Base-by-base conservation (phyloP, 2,797 vertebrate genomes). In the Discoglossus pictus region DNA sequence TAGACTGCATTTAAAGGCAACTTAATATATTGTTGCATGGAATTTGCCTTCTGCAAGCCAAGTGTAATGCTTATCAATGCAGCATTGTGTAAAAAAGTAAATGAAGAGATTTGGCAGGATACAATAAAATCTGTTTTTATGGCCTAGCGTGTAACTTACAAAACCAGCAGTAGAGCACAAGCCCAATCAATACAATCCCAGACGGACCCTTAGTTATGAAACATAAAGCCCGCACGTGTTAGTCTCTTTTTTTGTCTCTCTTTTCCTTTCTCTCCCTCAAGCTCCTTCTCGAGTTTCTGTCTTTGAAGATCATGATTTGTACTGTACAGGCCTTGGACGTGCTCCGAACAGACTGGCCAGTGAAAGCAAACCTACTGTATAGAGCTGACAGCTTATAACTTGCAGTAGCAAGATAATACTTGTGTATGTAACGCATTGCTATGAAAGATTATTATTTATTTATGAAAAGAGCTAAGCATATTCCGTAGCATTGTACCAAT, bases 151-250 rank as follows among this genome's bases (percentile, higher is more conserved):
- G 78, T 76, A 58, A 83, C 74, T 74, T 79, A 77, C 77, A 83
- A 79, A 84, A 79, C 55, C 73, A 77, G 75, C 72, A 76, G 75
- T 79, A 75, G 77, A 81, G 78, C 71, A 79, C 74, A 80, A 76
- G 77, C 60, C 78, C 72, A 78, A 79, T 78, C 76, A 80, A 75
- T 80, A 79, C 62, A 77, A 78, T 74, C 82, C 76, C 35, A 35
- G 10, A 77, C 75, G 80, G 82, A 65, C 72, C 69, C 67, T 73
- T 80, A 78, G 79, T 84, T 84, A 80, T 77, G 70, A 75, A 86
- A 84, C 64, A 0, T 77, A 76, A 80, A 80, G 76, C 82, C 79
- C 77, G 75, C 75, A 76, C 70, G 60, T 72, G 80, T 81, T 84
- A 81, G 79, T 76, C 46, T 61, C 60, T 36, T 11, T 36, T 27